phyloP scores from a whole-genome alignment of 2,113 vertebrate genomes.

The Sclerurus mexicanus region DNA sequence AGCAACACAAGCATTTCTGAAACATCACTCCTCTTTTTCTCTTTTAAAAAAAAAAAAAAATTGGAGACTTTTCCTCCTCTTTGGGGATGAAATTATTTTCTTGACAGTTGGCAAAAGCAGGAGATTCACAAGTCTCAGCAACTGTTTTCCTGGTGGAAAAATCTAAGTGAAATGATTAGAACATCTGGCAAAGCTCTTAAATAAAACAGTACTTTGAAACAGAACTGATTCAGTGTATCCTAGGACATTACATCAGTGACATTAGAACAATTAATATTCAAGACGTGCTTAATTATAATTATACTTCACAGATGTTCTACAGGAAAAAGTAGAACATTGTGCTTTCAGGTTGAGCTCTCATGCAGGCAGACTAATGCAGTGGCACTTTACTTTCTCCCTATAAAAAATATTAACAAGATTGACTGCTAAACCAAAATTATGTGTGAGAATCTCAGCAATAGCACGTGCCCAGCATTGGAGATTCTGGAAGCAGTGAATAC shows the following conservation, averaged over 20 bases:
- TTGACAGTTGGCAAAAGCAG: slow-evolving; percentile 53
- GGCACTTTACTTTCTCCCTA: background rate
- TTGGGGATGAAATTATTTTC: slow-evolving; percentile 51
- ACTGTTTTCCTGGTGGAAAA: slow-evolving; percentile 66
- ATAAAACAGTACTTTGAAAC: slow-evolving; percentile 58
- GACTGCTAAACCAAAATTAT: background rate
- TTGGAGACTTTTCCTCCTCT: background rate
- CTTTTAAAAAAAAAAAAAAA: background rate
- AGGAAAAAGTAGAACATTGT: background rate
- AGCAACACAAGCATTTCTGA: background rate
- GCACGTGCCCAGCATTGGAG: background rate
- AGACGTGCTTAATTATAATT: slow-evolving; percentile 63
- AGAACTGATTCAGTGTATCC: slow-evolving; percentile 52
- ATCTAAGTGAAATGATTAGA: slow-evolving; percentile 61
- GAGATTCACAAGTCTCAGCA: slow-evolving; percentile 58
- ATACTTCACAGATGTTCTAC: slow-evolving; percentile 59
- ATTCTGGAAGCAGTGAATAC: background rate
- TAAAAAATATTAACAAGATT: background rate
- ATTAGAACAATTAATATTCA: slow-evolving; percentile 72
- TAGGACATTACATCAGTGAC: slow-evolving; percentile 58
- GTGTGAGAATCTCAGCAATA: background rate
- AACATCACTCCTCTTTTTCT: background rate
- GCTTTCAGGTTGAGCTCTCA: slow-evolving; percentile 46
- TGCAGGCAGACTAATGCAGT: slow-evolving; percentile 23
- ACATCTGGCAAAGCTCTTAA: slow-evolving; percentile 69